Base-by-base conservation (phyloP, 2,113 vertebrate genomes). In the Illadopsis cleaveri region DNA sequence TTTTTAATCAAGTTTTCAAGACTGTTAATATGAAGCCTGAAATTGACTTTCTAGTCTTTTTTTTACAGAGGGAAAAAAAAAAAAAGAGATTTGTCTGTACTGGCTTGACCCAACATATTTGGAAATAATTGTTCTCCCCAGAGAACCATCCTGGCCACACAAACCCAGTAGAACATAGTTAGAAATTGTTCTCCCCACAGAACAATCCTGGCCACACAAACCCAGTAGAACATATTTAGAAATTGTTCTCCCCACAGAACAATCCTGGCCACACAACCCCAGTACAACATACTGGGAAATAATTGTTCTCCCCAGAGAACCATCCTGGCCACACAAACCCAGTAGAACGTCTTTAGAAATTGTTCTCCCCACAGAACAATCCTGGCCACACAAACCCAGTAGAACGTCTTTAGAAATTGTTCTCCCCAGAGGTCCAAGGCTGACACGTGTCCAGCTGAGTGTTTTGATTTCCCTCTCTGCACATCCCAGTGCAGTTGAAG, bases 281-380 rank as follows among this genome's bases (percentile, higher is more conserved):
- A 35, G 21, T 12, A 4, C 25, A 61, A 33, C 3, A 1, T 19
- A 0, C n/a, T n/a, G n/a, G n/a, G n/a, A n/a, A n/a, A n/a, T n/a
- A 42, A 23, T 44, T 25, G 54, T 50, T 73, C 53, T 89, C 45
- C 45, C 45, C 45, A 45, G 44, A 45, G 44, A 45, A 45, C 19
- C 20, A 10, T 42, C 24, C 30, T 60, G 79, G 31, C 31, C 37
- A 8, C 31, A 24, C 45, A 70, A 82, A 60, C 15, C 20, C 31
- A 35, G 20, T 19, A 5, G 20, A 61, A 30, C 3, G 1, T 15
- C 0, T 44, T 11, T 75, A 51, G 35, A 54, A 42, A 28, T 12
- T 27, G 62, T 24, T 48, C 23, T 48, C 47, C 47, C 23, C 47
- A 48, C 12, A 45, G 47, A 48, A 14, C 23, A 48, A 25, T 48